Base-by-base conservation (phyloP, 2,797 vertebrate species). In the Ctenosaura bakeri region DNA sequence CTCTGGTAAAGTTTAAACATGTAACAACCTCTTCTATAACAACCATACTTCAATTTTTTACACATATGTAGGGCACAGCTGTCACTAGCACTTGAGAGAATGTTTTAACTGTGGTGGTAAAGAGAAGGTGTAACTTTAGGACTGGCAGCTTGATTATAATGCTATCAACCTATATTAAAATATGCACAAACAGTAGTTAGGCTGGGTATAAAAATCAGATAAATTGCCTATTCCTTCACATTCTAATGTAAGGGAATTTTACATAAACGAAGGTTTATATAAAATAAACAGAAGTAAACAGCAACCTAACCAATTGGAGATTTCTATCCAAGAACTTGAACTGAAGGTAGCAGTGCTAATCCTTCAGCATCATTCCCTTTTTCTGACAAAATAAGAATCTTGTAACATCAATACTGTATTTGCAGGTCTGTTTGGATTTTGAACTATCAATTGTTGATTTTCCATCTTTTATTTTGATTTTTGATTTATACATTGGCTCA, bases 241-340 rank as follows among this genome's bases (percentile, higher is more conserved):
- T 87, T 62, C 90, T 88, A 9, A 56, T 0, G 0, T 85, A 88
- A 91, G 92, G 88, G 69, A 78, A 46, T 64, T 87, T n/a, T 87
- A 90, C 26, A 0, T 0, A 88, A 35, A 22, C 89, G 77, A 6
- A 69, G 69, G 77, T 74, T 76, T 89, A 76, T 62, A 64, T 85
- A 73, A 88, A 81, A 73, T 52, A 64, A 79, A 26, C 78, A 80
- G 69, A 88, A 71, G 50, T 42, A 69, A 69, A 84, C 32, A 59
- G 90, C 81, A 95, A 90, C 24, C 83, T 42, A 89, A 92, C 82
- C 95, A 92, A 64, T 18, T 62, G 56, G 71, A 42, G 87, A 94
- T 86, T 85, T 93, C 84, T 92, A 92, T 35, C 94, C 87, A 94
- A 92, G 87, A 92, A 93, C 38, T 74, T 83, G 24, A 89, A 90